A percentile compares a stretch with the other conserved stretches of the same genome.
Conservation (phyloP, 2,888 invertebrate species). For the Aleiodes leptofemur region DNA sequence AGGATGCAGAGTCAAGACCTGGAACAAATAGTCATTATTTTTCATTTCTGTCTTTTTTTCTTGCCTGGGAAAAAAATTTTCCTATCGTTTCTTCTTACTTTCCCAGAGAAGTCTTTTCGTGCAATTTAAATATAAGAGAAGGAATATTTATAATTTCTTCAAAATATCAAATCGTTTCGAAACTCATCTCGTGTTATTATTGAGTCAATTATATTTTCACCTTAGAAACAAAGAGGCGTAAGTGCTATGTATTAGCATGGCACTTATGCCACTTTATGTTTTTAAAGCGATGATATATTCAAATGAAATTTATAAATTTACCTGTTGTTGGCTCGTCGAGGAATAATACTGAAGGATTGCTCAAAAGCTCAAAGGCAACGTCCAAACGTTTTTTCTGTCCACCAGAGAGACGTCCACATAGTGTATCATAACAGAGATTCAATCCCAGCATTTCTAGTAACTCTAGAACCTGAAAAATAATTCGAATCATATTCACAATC, state of each 20-base stretch:
- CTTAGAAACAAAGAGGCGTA: no score
- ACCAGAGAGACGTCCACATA: slow-evolving; percentile 86
- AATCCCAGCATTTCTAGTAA: slow-evolving; percentile 85
- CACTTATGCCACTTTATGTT: no score
- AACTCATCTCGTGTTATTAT: no score
- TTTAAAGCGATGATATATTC: not conserved
- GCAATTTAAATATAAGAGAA: no score
- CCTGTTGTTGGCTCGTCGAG: slow-evolving; percentile 91
- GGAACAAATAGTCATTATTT: slow-evolving; percentile 42
- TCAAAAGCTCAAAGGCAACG: slow-evolving; percentile 88
- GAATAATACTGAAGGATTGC: slow-evolving; percentile 91
- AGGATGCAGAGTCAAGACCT: slow-evolving; percentile 92
- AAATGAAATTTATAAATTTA: slow-evolving; percentile 47
- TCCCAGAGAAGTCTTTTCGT: no score
- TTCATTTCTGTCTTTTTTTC: slow-evolving; percentile 13
- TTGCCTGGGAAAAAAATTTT: not conserved
- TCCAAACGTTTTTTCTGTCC: slow-evolving; percentile 90
- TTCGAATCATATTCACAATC: not conserved
- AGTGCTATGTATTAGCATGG: no score
- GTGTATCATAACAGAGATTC: slow-evolving; percentile 82
- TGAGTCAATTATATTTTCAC: no score
- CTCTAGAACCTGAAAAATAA: slow-evolving; percentile 80
- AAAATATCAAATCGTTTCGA: no score
- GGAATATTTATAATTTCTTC: no score
- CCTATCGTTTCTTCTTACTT: not conserved